Conservation (phyloP, 2,113 vertebrate genomes). For the Scomber colias region DNA sequence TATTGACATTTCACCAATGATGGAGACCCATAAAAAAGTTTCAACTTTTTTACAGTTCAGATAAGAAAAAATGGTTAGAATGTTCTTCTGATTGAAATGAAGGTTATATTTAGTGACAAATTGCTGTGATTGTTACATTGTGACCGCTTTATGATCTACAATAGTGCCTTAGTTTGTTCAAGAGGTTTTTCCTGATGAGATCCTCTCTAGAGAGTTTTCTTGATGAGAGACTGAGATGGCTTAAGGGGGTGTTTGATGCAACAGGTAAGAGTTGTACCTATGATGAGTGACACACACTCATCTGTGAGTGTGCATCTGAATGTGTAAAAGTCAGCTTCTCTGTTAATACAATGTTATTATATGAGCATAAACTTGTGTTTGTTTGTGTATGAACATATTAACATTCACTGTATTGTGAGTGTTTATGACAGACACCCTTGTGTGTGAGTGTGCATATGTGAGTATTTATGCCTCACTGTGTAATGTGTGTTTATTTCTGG, state of each 20-base stretch:
- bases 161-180: slow-evolving; percentile 46
- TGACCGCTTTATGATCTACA: slow-evolving; percentile 28
- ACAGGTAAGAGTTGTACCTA: slow-evolving; percentile 25
- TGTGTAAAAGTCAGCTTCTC: not conserved
- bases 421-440: slow-evolving; percentile 24
- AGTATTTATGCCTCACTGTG: slow-evolving; percentile 28
- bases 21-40: slow-evolving; percentile 4
- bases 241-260: slow-evolving; percentile 36
- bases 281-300: slow-evolving; percentile 3
- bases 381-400: slow-evolving; percentile 30
- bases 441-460: slow-evolving; percentile 46
- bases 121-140: not conserved
- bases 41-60: slow-evolving; percentile 16
- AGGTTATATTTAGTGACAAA: slow-evolving; percentile 23
- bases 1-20: slow-evolving; percentile 61
- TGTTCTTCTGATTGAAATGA: slow-evolving; percentile 12
- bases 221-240: slow-evolving; percentile 39
- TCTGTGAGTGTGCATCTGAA: not conserved
- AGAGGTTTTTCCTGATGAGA: slow-evolving; percentile 33
- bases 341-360: slow-evolving; percentile 11
- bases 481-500: slow-evolving; percentile 39
- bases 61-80: slow-evolving; percentile 9
- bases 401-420: slow-evolving; percentile 6
- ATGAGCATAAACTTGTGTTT: slow-evolving; percentile 6
- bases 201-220: too few species aligned